Conservation (phyloP, 2,113 vertebrate genomes). For the Strigops habroptila region DNA sequence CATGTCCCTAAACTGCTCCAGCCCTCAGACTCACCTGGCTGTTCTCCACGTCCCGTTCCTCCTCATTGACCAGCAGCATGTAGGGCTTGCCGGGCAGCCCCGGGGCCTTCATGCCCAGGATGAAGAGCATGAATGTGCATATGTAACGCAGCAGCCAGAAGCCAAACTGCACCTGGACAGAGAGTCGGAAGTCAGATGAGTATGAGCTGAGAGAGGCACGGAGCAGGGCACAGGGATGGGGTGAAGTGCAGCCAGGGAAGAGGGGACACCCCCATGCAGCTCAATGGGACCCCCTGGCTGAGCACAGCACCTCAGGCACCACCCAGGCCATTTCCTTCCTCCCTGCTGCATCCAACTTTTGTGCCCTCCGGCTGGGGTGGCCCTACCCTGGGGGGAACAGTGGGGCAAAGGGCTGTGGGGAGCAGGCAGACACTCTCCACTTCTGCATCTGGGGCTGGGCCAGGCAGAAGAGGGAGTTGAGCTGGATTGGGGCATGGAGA, state of each 20-base stretch:
- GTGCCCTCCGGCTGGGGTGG: neutral
- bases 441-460: neutral
- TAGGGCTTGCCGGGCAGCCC: slow-evolving; percentile 87
- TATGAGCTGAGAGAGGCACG: neutral
- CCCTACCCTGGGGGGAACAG: neutral
- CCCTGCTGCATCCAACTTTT: neutral
- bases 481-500: neutral
- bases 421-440: neutral
- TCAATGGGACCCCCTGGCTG: neutral
- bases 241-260: neutral
- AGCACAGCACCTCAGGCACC: neutral
- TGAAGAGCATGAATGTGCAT: slow-evolving; percentile 82
- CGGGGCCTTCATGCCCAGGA: slow-evolving; percentile 87
- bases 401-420: neutral
- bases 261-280: neutral
- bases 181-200: neutral
- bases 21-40: slow-evolving; percentile 70
- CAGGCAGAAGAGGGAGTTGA: neutral
- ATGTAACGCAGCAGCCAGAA: slow-evolving; percentile 87
- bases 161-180: slow-evolving; percentile 78
- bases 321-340: neutral
- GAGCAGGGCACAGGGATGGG: neutral
- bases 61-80: slow-evolving; percentile 86
- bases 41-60: slow-evolving; percentile 86
- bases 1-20: neutral